Conservation (phyloP, 2,888 invertebrate species). For the Litoditis marina region DNA sequence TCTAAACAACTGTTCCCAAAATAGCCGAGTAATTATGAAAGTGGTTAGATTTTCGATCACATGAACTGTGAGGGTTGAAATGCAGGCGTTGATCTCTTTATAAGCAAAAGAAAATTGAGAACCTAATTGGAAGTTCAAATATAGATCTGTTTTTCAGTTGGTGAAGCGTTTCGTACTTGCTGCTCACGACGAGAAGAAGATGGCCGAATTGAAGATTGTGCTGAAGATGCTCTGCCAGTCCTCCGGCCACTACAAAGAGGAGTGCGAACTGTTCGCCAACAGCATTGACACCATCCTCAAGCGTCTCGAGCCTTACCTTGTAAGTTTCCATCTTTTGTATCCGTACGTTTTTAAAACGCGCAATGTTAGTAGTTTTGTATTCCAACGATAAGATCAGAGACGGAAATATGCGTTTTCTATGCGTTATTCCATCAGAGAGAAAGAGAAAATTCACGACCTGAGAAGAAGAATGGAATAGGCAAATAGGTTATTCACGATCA, state of each 20-base stretch:
- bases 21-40: too few relatives aligned
- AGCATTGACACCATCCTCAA: conserved; percentile 54
- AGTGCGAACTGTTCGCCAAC: conserved; percentile 53
- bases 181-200: conserved; percentile 48
- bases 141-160: conserved; percentile 26
- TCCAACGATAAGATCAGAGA: too few relatives aligned
- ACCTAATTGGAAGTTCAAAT: too few relatives aligned
- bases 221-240: conserved; percentile 44
- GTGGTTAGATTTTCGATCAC: too few relatives aligned
- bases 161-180: conserved; percentile 49
- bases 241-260: conserved; percentile 46
- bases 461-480: neutral
- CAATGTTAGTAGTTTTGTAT: too few relatives aligned
- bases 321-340: conserved; percentile 31
- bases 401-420: too few relatives aligned
- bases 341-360: too few relatives aligned
- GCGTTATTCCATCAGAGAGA: neutral
- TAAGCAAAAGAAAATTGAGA: too few relatives aligned
- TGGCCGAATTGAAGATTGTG: conserved; percentile 50
- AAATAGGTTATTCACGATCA: conserved; percentile 8
- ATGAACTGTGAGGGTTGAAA: too few relatives aligned
- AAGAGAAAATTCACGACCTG: neutral
- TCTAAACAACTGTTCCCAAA: too few relatives aligned
- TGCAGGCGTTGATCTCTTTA: too few relatives aligned
- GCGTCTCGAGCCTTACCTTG: conserved; percentile 54